Percentiles rank a stretch among this genome's conserved stretches.
phyloP scores from a whole-genome alignment of 2,888 invertebrate genomes.

The Brachypalpus laphriformis region DNA sequence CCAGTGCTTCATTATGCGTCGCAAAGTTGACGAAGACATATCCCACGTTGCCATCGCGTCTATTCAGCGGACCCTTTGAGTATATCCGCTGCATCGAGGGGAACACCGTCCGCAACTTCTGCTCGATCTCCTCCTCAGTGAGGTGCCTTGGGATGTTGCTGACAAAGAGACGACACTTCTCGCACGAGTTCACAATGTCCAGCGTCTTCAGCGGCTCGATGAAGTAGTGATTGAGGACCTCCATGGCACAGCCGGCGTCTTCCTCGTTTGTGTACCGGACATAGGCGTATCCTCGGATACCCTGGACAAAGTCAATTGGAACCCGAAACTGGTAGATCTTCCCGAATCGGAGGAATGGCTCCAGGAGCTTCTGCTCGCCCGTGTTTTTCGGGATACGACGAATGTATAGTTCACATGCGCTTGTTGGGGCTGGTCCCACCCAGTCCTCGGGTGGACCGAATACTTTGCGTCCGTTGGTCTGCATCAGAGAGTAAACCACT shows the following conservation, averaged over 20 bases:
- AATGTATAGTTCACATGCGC: conserved; percentile 77
- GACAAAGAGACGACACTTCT: conserved; percentile 78
- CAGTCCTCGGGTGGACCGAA: conserved; percentile 77
- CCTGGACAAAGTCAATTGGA: conserved; percentile 78
- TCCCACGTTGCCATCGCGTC: conserved; percentile 75
- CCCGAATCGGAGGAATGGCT: conserved; percentile 78
- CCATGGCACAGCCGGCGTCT: conserved; percentile 77
- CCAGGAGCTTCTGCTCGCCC: conserved; percentile 75
- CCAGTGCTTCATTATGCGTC: conserved; percentile 77
- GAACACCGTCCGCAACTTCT: conserved; percentile 75
- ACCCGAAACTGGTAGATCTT: conserved; percentile 78
- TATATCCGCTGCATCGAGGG: conserved; percentile 76
- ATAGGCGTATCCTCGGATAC: conserved; percentile 78
- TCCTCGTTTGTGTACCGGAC: conserved; percentile 77
- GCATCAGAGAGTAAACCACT: conserved; percentile 73
- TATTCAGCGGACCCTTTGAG: conserved; percentile 51
- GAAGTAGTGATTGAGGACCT: conserved; percentile 77
- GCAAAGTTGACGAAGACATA: conserved; percentile 78
- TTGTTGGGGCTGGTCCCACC: conserved; percentile 77
- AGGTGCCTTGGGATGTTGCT: conserved; percentile 78
- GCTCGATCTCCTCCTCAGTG: conserved; percentile 76
- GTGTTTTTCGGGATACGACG: conserved; percentile 77
- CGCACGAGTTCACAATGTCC: conserved; percentile 78
- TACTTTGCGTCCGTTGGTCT: conserved; percentile 78
- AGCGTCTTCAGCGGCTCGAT: conserved; percentile 75